phyloP scores from a whole-genome alignment of 2,113 vertebrate species.

The Lampris megalopsis region DNA sequence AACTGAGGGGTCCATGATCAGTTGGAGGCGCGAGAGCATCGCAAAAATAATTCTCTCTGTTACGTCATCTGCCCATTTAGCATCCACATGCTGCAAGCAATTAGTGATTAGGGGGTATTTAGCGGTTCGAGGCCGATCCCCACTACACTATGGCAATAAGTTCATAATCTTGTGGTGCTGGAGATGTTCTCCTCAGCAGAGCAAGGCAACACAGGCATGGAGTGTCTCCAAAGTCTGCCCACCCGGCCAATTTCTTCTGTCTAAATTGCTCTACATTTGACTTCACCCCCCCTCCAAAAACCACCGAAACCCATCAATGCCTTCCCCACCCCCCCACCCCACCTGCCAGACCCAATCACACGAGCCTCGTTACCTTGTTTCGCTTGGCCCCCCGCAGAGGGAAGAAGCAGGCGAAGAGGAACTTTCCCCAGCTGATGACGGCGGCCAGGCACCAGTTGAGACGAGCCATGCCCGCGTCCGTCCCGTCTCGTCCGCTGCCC shows the following conservation, averaged over 20 bases:
- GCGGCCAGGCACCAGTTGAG: constrained; percentile 90
- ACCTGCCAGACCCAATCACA: background rate
- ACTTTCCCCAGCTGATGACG: constrained; percentile 90
- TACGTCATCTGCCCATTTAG: constrained; percentile 58
- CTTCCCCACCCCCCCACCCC: background rate
- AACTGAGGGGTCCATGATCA: constrained; percentile 46
- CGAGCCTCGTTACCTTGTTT: constrained; percentile 80
- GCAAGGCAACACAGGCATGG: constrained; percentile 28
- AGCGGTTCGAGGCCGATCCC: constrained; percentile 30
- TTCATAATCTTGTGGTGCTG: background rate
- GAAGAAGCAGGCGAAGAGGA: constrained; percentile 88
- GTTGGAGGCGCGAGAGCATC: background rate
- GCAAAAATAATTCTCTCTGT: constrained; percentile 47
- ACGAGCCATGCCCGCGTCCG: constrained; percentile 83
- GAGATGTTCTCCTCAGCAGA: too few relatives aligned
- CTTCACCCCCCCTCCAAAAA: background rate
- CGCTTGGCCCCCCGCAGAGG: constrained; percentile 81
- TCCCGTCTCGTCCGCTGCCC: constrained; percentile 72
- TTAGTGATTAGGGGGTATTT: constrained; percentile 23
- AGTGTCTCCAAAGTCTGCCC: constrained; percentile 26
- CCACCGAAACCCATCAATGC: background rate
- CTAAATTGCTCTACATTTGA: constrained; percentile 1
- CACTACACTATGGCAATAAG: background rate
- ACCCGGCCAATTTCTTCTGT: constrained; percentile 1
- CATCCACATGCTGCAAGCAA: constrained; percentile 26